phyloP scores from a whole-genome alignment of 2,888 invertebrate species.

The Cheilosia urbana region DNA sequence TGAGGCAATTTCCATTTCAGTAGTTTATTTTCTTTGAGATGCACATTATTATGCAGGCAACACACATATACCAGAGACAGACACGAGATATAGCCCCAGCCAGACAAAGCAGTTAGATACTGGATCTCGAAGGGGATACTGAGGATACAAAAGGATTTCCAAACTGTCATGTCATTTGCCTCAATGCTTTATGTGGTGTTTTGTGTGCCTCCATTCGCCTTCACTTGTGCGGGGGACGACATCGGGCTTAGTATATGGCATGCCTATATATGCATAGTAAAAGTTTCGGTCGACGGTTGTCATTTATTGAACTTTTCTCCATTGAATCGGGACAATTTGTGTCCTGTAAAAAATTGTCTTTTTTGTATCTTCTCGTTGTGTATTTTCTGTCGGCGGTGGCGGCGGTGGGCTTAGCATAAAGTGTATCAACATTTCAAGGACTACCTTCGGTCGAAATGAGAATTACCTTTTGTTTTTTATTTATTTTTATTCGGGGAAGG shows the following conservation, averaged over 20 bases:
- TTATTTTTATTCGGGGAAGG: no score
- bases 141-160: constrained; percentile 66
- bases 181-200: constrained; percentile 58
- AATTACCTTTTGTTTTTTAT: background rate
- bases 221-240: background rate
- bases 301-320: constrained; percentile 51
- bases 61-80: constrained; percentile 51
- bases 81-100: constrained; percentile 12
- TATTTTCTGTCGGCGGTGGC: background rate
- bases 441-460: background rate
- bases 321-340: constrained; percentile 48
- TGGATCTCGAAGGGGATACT: constrained; percentile 46
- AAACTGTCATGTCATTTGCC: constrained; percentile 66
- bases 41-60: constrained; percentile 64
- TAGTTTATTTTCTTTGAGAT: constrained; percentile 68
- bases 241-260: constrained; percentile 10
- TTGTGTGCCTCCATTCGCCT: constrained; percentile 23
- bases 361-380: background rate
- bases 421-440: constrained; percentile 21
- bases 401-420: constrained; percentile 1
- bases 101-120: constrained; percentile 57
- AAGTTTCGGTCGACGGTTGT: constrained; percentile 31
- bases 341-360: constrained; percentile 16
- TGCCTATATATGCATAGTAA: background rate
- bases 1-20: constrained; percentile 72